Conservation (phyloP, 2,113 vertebrate species). For the Carlito syrichta region DNA sequence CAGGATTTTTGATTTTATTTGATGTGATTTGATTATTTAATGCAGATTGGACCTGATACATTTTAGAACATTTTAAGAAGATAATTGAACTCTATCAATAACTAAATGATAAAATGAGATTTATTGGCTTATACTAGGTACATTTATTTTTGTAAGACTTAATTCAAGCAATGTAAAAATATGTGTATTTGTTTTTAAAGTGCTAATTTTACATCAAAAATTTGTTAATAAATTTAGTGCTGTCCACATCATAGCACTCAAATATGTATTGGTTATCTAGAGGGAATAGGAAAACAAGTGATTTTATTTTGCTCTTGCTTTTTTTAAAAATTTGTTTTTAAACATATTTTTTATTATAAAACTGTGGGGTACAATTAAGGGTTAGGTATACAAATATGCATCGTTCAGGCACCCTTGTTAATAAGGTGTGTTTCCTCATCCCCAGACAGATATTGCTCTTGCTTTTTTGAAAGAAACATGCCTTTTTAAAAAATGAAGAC, state of each 20-base stretch:
- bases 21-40: neutral
- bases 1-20: neutral
- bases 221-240: neutral
- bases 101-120: neutral
- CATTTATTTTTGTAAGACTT: slow-evolving; percentile 24
- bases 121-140: neutral
- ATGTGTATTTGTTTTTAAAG: slow-evolving; percentile 8
- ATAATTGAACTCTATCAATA: slow-evolving; percentile 14
- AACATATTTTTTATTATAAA: no score
- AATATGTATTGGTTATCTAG: neutral
- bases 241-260: neutral
- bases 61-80: slow-evolving; percentile 19
- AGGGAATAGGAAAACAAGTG: neutral
- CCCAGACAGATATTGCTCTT: no score
- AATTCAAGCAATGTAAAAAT: no score
- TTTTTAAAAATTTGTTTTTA: no score
- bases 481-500: slow-evolving; percentile 53
- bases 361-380: no score
- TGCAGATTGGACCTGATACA: neutral
- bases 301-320: slow-evolving; percentile 32
- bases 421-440: no score
- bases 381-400: no score
- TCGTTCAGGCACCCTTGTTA: no score
- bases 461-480: slow-evolving; percentile 45
- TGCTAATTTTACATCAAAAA: neutral